Percentiles rank a stretch among this genome's conserved stretches.
Evolutionary conservation across 2,888 invertebrate genomes (phyloP).

Genomic region (Hypomecis punctinalis): DNA sequence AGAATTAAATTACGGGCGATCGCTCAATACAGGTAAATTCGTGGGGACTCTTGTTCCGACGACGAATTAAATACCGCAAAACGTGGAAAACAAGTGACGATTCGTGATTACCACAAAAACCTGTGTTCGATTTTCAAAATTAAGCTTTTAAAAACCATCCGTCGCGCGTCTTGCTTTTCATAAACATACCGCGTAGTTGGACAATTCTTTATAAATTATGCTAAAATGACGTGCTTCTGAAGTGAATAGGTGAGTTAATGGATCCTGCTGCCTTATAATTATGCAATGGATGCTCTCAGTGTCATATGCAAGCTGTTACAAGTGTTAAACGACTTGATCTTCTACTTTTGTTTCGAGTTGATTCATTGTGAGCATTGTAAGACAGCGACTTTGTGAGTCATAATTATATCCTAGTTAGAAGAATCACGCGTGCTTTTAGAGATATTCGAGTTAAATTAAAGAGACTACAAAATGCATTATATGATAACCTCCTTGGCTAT

Average conservation of each 20-base stretch:
- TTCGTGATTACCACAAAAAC: conserved; percentile 2
- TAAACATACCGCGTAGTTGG: conserved; percentile 25
- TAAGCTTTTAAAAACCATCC: conserved; percentile 15
- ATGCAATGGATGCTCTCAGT: conserved; percentile 22
- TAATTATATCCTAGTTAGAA: not conserved
- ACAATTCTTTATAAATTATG: conserved; percentile 28
- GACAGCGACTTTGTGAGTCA: no score
- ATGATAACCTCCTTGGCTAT: not conserved
- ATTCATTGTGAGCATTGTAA: not conserved
- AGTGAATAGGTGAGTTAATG: conserved; percentile 25
- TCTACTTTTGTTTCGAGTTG: not conserved
- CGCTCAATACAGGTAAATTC: conserved; percentile 71
- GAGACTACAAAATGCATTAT: not conserved
- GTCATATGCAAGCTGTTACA: conserved; percentile 18
- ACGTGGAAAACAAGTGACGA: conserved; percentile 11
- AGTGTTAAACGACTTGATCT: conserved; percentile 2
- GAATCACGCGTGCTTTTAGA: conserved; percentile 14
- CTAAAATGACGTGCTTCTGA: conserved; percentile 40
- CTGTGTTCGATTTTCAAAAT: conserved; percentile 4
- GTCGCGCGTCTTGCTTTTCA: not conserved
- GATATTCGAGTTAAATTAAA: no score
- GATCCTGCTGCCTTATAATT: conserved; percentile 20
- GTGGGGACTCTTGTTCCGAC: conserved; percentile 31
- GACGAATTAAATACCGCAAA: conserved; percentile 3
- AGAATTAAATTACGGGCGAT: conserved; percentile 40